phyloP scores from a whole-genome alignment of 2,888 invertebrate genomes.

The Drosophila recens region DNA sequence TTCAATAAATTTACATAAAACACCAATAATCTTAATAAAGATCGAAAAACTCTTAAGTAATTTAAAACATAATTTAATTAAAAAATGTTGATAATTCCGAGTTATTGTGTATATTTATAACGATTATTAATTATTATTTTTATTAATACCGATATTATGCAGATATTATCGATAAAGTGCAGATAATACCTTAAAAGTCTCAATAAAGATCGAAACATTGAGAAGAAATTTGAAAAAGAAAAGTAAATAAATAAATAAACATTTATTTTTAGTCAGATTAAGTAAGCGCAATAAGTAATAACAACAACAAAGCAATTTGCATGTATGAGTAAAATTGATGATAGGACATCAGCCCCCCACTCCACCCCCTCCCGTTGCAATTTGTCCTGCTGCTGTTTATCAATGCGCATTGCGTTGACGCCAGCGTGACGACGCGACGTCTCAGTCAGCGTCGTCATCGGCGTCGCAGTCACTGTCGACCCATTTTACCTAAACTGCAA shows the following conservation, averaged over 20 bases:
- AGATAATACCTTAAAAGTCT: background rate
- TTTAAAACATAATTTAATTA: no score
- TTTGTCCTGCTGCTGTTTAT: constrained; percentile 18
- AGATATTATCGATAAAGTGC: background rate
- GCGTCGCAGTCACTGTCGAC: constrained; percentile 22
- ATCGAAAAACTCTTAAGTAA: no score
- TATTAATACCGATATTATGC: background rate
- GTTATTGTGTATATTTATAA: background rate
- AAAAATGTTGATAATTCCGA: background rate
- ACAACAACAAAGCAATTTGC: constrained; percentile 17
- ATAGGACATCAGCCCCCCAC: constrained; percentile 5
- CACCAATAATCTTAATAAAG: no score
- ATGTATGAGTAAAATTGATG: constrained; percentile 20
- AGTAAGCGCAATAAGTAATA: constrained; percentile 6
- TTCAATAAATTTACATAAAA: no score
- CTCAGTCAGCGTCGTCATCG: background rate
- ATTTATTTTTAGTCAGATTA: constrained; percentile 12
- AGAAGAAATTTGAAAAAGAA: background rate
- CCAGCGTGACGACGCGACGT: constrained; percentile 8
- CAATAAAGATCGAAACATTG: constrained; percentile 1
- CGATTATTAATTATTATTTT: no score
- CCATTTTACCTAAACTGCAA: constrained; percentile 44
- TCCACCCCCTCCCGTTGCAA: background rate
- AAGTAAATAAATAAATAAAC: background rate
- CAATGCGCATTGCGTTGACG: constrained; percentile 27